Evolutionary conservation across 2,888 invertebrate species (phyloP).

Genomic region (Orgyia antiqua): DNA sequence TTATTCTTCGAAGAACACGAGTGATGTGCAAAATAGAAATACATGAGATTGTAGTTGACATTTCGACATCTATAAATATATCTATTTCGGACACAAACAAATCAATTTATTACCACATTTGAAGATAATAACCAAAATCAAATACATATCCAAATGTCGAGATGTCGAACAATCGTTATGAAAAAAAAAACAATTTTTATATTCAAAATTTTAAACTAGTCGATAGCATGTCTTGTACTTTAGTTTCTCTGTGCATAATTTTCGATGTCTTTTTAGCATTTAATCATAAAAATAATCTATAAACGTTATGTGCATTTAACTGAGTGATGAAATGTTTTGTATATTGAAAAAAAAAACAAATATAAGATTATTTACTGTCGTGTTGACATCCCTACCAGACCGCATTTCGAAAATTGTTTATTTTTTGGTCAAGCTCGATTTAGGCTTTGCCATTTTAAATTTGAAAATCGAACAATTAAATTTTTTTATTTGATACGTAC

Average conservation of each 20-base stretch:
- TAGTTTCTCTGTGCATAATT: conserved; percentile 62
- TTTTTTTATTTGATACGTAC: conserved; percentile 50
- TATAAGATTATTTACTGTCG: conserved; percentile 46
- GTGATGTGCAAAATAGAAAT: conserved; percentile 55
- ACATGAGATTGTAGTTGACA: conserved; percentile 52
- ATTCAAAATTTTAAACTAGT: conserved; percentile 74
- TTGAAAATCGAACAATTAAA: conserved; percentile 62
- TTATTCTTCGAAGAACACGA: conserved; percentile 70
- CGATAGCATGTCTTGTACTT: conserved; percentile 65
- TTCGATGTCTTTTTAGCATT: conserved; percentile 69
- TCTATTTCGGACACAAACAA: conserved; percentile 27
- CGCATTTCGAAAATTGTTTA: conserved; percentile 66
- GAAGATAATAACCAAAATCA: conserved; percentile 36
- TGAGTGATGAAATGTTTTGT: conserved; percentile 47
- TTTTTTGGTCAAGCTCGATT: too few species aligned
- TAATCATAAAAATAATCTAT: conserved; percentile 51
- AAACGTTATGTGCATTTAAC: conserved; percentile 69
- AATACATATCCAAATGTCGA: conserved; percentile 72
- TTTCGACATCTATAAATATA: conserved; percentile 48
- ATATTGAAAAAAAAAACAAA: conserved; percentile 36
- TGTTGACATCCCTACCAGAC: conserved; percentile 65
- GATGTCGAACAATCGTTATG: conserved; percentile 48
- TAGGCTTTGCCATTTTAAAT: too few species aligned
- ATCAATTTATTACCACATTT: conserved; percentile 27
- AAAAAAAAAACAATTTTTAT: conserved; percentile 64